Evolutionary conservation across 2,797 vertebrate genomes (phyloP).

Genomic region (Ciconia nigra): DNA sequence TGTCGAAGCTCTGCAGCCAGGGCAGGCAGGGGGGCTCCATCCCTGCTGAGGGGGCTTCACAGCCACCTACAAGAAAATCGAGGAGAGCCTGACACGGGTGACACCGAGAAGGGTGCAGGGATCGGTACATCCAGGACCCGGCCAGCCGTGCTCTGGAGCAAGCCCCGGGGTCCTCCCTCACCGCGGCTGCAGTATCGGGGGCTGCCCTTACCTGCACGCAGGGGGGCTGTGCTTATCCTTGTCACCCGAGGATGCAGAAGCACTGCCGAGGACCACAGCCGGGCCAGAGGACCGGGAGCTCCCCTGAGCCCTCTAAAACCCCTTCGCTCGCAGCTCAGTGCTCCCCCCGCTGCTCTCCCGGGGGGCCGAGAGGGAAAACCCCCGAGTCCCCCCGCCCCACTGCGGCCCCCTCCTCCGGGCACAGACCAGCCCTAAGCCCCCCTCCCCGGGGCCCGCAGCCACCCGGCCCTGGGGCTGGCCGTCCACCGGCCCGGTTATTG

Average conservation of each 20-base stretch:
- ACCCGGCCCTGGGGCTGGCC: not conserved
- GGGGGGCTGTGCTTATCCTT: fast-evolving
- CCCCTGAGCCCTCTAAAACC: not conserved
- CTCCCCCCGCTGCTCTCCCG: not conserved
- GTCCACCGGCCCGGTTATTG: not conserved
- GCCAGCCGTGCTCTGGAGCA: not conserved
- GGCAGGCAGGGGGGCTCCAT: not conserved
- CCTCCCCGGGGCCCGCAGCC: not conserved
- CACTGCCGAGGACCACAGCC: too few species aligned
- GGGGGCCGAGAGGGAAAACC: too few species aligned
- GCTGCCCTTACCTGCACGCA: fast-evolving
- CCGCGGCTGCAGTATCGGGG: fast-evolving
- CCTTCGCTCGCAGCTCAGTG: not conserved
- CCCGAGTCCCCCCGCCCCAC: not conserved
- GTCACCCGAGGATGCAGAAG: not conserved
- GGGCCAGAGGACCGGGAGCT: not conserved
- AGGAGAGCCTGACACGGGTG: fast-evolving
- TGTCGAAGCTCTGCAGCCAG: constrained; percentile 55
- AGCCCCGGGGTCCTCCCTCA: too few species aligned
- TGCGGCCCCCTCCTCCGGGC: not conserved
- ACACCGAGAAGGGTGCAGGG: fast-evolving
- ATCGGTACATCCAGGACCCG: fast-evolving
- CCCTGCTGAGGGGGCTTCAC: not conserved
- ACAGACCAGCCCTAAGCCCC: not conserved
- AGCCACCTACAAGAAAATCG: fast-evolving